phyloP scores from a whole-genome alignment of 1,140 invertebrate genomes.

The Lepeophtheirus salmonis region DNA sequence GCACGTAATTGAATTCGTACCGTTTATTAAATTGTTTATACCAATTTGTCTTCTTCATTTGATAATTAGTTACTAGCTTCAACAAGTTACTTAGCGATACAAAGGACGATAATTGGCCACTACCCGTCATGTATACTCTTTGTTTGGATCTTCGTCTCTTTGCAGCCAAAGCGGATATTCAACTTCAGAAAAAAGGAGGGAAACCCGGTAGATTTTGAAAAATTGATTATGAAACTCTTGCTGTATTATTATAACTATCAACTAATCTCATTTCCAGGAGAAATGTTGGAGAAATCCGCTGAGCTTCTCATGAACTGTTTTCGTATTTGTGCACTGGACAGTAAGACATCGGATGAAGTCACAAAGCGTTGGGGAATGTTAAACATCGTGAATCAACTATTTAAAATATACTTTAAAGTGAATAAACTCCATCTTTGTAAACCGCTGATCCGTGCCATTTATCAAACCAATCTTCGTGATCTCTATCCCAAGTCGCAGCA shows the following conservation, averaged over 20 bases:
- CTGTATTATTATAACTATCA: not conserved
- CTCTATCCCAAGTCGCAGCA: constrained; percentile 38
- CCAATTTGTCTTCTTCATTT: no score
- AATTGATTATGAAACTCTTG: not conserved
- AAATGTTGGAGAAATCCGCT: constrained; percentile 46
- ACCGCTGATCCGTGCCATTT: constrained; percentile 77
- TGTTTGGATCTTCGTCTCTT: constrained; percentile 70
- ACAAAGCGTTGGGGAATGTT: constrained; percentile 88
- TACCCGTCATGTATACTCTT: constrained; percentile 70
- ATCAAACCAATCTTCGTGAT: constrained; percentile 34
- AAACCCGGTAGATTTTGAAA: constrained; percentile 23
- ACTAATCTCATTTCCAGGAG: not conserved
- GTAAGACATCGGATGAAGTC: constrained; percentile 61
- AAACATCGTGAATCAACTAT: constrained; percentile 81
- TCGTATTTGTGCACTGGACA: constrained; percentile 84
- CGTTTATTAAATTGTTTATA: no score
- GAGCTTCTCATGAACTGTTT: constrained; percentile 85
- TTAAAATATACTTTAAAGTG: constrained; percentile 93
- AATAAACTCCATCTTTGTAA: constrained; percentile 93
- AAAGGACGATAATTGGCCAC: constrained; percentile 88
- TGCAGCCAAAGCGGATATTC: constrained; percentile 52
- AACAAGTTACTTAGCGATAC: constrained; percentile 63
- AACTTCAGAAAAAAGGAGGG: constrained; percentile 25
- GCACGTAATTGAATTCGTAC: constrained; percentile 8
- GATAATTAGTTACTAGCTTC: constrained; percentile 43